Conservation (phyloP, 2,888 invertebrate genomes). For the Agrotis exclamationis region DNA sequence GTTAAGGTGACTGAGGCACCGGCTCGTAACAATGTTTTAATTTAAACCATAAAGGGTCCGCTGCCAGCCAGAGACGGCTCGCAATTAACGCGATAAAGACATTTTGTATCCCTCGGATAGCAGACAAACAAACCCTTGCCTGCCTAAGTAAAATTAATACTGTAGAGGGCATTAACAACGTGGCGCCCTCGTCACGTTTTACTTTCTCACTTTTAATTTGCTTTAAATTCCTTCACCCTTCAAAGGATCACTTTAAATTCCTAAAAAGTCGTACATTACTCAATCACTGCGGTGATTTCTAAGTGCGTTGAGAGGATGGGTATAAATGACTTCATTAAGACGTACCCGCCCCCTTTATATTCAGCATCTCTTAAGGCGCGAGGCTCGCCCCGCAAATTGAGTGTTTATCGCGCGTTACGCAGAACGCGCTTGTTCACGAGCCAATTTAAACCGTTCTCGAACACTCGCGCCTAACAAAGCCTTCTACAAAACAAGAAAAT, state of each 20-base stretch:
- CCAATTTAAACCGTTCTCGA: slow-evolving; percentile 81
- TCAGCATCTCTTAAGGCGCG: slow-evolving; percentile 74
- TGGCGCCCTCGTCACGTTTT: slow-evolving; percentile 53
- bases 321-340: slow-evolving; percentile 84
- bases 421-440: slow-evolving; percentile 78
- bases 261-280: slow-evolving; percentile 75
- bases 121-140: slow-evolving; percentile 77
- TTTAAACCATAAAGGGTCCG: slow-evolving; percentile 72
- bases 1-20: slow-evolving; percentile 56
- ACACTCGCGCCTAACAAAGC: slow-evolving; percentile 76
- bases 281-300: slow-evolving; percentile 72
- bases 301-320: slow-evolving; percentile 68
- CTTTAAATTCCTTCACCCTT: slow-evolving; percentile 62
- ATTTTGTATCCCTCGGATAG: slow-evolving; percentile 75
- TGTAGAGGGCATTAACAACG: slow-evolving; percentile 71
- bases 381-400: slow-evolving; percentile 79
- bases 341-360: slow-evolving; percentile 75
- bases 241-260: slow-evolving; percentile 58
- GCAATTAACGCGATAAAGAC: slow-evolving; percentile 82
- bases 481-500: slow-evolving; percentile 82
- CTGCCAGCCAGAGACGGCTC: slow-evolving; percentile 68
- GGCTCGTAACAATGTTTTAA: slow-evolving; percentile 73
- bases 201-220: slow-evolving; percentile 68
- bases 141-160: slow-evolving; percentile 79
- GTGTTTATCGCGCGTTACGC: slow-evolving; percentile 82